Percentiles rank a stretch among this genome's conserved stretches.
Conservation (phyloP, 2,113 vertebrate genomes). For the Nansenia antarctica region DNA sequence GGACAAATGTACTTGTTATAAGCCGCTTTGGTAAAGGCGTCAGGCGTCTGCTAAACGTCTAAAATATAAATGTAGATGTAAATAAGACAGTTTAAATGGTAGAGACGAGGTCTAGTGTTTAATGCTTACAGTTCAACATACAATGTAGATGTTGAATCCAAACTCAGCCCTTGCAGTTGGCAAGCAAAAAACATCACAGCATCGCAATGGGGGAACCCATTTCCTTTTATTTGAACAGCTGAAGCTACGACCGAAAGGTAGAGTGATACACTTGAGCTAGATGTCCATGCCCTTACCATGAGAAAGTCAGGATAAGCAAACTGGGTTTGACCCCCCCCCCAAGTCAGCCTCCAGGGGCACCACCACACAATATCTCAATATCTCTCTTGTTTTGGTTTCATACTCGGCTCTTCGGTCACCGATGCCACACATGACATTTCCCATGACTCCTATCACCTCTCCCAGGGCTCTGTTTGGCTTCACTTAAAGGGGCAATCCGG, state of each 20-base stretch:
- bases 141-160: background rate
- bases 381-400: slow-evolving; percentile 28
- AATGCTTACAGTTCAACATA: no score
- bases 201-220: slow-evolving; percentile 45
- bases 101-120: background rate
- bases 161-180: slow-evolving; percentile 47
- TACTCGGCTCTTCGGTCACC: background rate
- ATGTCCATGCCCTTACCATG: slow-evolving; percentile 44
- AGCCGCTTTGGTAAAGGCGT: no score
- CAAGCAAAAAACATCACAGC: slow-evolving; percentile 51
- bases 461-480: background rate
- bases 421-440: slow-evolving; percentile 20
- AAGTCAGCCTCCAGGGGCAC: slow-evolving; percentile 6
- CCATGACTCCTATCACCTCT: slow-evolving; percentile 11
- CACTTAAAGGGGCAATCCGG: background rate
- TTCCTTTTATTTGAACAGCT: slow-evolving; percentile 76
- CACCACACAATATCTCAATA: slow-evolving; percentile 1
- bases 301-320: slow-evolving; percentile 48
- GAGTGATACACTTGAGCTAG: slow-evolving; percentile 44
- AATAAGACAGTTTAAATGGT: background rate
- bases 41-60: no score
- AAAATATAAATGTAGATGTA: no score
- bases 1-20: no score
- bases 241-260: slow-evolving; percentile 51
- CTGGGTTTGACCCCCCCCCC: background rate